These are phyloP conservation scores for Vombatus ursinus DNA, from an alignment of 2,113 vertebrate genomes.

Conservation along the genomic window DNA sequence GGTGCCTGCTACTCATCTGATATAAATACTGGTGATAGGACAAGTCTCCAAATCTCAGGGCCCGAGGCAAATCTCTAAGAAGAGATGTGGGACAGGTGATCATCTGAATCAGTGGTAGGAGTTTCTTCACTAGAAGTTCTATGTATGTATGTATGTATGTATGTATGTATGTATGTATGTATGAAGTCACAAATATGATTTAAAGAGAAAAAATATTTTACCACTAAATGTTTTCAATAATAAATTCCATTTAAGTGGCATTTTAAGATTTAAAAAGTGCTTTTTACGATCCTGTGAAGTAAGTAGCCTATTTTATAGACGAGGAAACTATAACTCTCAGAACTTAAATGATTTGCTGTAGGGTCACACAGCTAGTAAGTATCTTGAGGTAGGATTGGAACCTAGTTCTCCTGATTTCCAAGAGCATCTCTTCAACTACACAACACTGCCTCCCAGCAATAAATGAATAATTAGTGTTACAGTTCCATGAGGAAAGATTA, in stretches of 20 bases:
- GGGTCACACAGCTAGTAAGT: background rate
- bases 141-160: background rate
- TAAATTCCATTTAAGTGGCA: background rate
- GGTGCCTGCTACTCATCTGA: background rate
- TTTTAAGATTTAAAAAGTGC: background rate
- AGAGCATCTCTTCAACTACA: background rate
- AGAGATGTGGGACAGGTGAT: background rate
- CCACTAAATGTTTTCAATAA: background rate
- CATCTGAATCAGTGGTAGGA: background rate
- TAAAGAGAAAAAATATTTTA: background rate
- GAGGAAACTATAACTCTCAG: background rate
- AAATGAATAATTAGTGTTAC: background rate
- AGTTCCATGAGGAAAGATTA: background rate
- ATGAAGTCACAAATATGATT: background rate
- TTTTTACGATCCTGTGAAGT: background rate
- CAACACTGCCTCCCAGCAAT: background rate
- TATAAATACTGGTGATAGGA: background rate
- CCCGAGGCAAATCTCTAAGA: background rate
- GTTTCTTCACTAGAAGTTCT: background rate
- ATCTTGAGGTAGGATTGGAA: background rate
- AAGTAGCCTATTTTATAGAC: background rate
- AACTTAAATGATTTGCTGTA: background rate
- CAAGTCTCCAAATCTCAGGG: background rate
- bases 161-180: background rate
- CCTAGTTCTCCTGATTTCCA: background rate